A percentile compares a stretch with the other conserved stretches of the same genome.
phyloP scores from a whole-genome alignment of 2,888 invertebrate genomes.

The Pyrochroa serraticornis region DNA sequence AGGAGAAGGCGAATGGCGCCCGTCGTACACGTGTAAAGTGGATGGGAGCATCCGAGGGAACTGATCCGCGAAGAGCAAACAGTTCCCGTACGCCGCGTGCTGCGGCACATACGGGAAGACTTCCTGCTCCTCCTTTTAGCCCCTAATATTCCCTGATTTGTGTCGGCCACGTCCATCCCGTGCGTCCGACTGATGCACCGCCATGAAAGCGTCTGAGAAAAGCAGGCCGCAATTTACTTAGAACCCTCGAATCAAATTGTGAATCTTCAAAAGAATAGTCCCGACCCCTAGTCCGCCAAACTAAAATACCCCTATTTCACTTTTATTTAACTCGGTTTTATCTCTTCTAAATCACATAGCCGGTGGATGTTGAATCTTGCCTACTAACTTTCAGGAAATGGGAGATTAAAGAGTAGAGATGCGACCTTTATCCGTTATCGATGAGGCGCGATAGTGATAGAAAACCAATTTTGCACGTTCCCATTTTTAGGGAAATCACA shows the following conservation, averaged over 20 bases:
- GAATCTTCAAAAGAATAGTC: slow-evolving; percentile 56
- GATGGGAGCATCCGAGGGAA: slow-evolving; percentile 36
- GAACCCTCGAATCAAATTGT: slow-evolving; percentile 55
- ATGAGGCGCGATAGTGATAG: too few relatives aligned
- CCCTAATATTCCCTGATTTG: slow-evolving; percentile 32
- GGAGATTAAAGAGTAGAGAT: slow-evolving; percentile 45
- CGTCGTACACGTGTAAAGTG: slow-evolving; percentile 7
- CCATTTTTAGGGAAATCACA: too few relatives aligned
- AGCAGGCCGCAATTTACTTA: slow-evolving; percentile 59
- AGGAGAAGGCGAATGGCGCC: not conserved
- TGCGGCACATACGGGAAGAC: too few relatives aligned
- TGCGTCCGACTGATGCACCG: slow-evolving; percentile 10
- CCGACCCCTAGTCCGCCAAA: slow-evolving; percentile 34
- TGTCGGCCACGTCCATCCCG: slow-evolving; percentile 16
- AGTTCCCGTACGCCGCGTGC: slow-evolving; percentile 27
- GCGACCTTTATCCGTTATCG: not conserved
- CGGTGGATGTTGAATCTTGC: slow-evolving; percentile 49
- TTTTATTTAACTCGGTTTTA: slow-evolving; percentile 57
- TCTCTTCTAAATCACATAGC: slow-evolving; percentile 49
- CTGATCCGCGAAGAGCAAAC: slow-evolving; percentile 47
- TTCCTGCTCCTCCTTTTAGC: too few relatives aligned
- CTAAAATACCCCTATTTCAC: slow-evolving; percentile 54
- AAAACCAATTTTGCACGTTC: too few relatives aligned
- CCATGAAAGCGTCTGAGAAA: slow-evolving; percentile 47
- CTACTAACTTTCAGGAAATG: slow-evolving; percentile 49